Evolutionary conservation across 2,888 invertebrate genomes (phyloP), one percentile per base, ranked within the genome.

Genomic region (Amblyjoppa proteus): DNA sequence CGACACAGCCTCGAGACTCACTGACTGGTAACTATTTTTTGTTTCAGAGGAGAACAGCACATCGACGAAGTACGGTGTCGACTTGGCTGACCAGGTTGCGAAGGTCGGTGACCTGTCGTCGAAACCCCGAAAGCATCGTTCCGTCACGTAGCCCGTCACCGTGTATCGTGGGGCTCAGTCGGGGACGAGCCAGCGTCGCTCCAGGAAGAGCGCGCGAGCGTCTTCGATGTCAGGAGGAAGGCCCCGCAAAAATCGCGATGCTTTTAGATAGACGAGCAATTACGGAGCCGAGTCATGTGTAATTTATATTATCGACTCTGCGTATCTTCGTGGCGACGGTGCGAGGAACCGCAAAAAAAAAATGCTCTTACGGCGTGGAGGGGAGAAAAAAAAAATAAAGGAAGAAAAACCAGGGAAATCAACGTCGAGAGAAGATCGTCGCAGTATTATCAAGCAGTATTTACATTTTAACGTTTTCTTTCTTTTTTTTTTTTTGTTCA

Each of bases 21-120:
- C 28, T 1, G 28, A 11, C 7, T 31, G 31, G 16, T 0, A 31
- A 31, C 16, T 31, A 28, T n/a, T 73, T 73, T 38, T 34, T 71
- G 83, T 85, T 85, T n/a, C 90, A 92, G 93, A 92, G 87, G 92
- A 92, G 82, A 92, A 92, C 88, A 92, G 91, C 75, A 92, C 92
- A 58, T 91, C 92, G 81, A 91, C 91, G 87, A 91, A 91, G 87
- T 91, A 92, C 86, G 92, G 91, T 77, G 90, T 92, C 70, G 93
- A 92, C 86, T 86, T 92, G 84, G 91, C 92, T 76, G 92, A 92
- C 83, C 91, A 91, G 68, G 88, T 91, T 58, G 88, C 89, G 68
- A 91, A 90, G 86, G 86, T 89, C 87, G 89, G 89, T 41, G 88
- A 88, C 77, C 82, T 85, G 53, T 73, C 83, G 78, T 78, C 88